Evolutionary conservation across 2,113 vertebrate genomes (phyloP).

Genomic region (Eleginops maclovinus): DNA sequence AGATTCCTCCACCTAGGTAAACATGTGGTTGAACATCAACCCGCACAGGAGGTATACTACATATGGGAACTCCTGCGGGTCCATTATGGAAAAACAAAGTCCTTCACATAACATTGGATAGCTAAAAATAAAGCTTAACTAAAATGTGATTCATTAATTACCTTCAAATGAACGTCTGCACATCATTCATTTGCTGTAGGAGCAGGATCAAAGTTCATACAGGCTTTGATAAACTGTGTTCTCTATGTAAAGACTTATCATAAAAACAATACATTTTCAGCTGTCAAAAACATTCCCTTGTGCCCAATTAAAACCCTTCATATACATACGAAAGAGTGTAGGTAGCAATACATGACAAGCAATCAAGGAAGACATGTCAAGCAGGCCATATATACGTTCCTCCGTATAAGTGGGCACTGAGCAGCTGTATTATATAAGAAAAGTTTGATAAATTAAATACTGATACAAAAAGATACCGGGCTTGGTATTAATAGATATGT

Average conservation of each 20-base stretch:
- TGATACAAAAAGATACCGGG: too few species aligned
- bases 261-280: not conserved
- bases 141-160: not conserved
- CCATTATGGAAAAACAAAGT: too few species aligned
- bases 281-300: not conserved
- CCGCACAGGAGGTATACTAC: not conserved
- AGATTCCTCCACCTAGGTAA: not conserved
- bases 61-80: not conserved
- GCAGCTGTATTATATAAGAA: not conserved
- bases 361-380: not conserved
- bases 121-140: not conserved
- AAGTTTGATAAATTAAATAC: not conserved
- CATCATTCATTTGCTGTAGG: not conserved
- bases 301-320: not conserved
- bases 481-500: not conserved
- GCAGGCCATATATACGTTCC: not conserved
- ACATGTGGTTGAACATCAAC: conserved; percentile 15
- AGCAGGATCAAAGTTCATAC: not conserved
- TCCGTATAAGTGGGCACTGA: not conserved
- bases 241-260: not conserved
- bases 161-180: not conserved
- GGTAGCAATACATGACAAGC: not conserved
- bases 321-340: not conserved
- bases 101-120: not conserved
- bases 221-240: not conserved